Base-by-base conservation (phyloP, 2,888 invertebrate genomes). In the Mythimna ferrago region DNA sequence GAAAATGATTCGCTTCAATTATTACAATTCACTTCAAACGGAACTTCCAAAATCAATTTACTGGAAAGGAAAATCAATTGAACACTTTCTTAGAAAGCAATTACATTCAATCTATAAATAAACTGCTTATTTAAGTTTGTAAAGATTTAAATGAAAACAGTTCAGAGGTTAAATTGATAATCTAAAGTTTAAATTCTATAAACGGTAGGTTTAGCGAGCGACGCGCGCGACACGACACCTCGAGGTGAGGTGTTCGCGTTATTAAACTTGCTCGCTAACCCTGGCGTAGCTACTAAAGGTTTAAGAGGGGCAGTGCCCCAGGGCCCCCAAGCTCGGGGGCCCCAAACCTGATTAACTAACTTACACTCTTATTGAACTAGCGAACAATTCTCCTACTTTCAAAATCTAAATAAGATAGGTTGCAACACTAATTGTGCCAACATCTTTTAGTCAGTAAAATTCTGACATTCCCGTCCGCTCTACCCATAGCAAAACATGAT, bases 261-360 rank as follows among this genome's bases (percentile, higher is more conserved):
- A 86, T 86, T 87, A 84, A 88, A 87, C 83, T 86, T 82, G 62
- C 51, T 66, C 76, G 82, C 72, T 88, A 87, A 89, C 38, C 9
- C 38, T 9, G 38, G 38, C 38, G 38, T 38, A 38, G 38, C 38
- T 38, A 38, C 38, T 1, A 38, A 38, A 38, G 9, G 38, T 9
- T 6, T 38, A 38, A 9, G 38, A 9, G 9, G 38, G 0, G 38
- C 38, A 38, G 38, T 38, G 38, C 38, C 38, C 38, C 38, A 2
- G 38, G 38, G 38, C 38, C 38, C 38, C 38, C 2, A 38, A 38
- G 38, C 2, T 38, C 38, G 38, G 9, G 38, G 38, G 7, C 9
- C 38, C 38, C 6, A 38, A 38, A 9, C 38, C 9, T 9, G 38
- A 38, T 38, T 38, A 38, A 38, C 9, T 7, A 38, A 38, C 38